phyloP scores from a whole-genome alignment of 2,888 invertebrate species.

The Podotricha telesiphe region DNA sequence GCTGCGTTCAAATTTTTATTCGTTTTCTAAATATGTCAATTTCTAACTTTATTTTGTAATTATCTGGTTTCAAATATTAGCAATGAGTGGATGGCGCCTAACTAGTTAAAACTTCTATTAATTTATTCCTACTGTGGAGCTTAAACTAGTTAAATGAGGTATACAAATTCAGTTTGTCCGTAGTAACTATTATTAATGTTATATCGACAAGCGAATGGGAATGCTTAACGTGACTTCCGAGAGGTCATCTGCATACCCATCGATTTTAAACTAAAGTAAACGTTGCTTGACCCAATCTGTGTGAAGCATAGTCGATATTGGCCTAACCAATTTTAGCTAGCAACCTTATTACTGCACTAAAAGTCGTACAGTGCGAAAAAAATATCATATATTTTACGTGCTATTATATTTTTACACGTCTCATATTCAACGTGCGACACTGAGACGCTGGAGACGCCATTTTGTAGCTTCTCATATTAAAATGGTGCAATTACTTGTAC shows the following conservation, averaged over 20 bases:
- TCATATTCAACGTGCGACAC: conserved; percentile 17
- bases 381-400: conserved; percentile 19
- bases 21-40: no score
- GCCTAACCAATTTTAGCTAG: no score
- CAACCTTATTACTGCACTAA: no score
- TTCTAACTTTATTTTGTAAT: background rate
- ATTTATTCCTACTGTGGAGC: background rate
- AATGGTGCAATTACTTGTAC: conserved; percentile 23
- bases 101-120: background rate
- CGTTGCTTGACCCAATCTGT: conserved; percentile 4
- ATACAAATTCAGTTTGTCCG: background rate
- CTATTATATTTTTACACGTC: conserved; percentile 30
- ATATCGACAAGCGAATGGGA: background rate
- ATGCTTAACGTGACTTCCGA: background rate
- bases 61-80: background rate
- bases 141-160: background rate
- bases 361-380: background rate
- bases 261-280: conserved; percentile 4
- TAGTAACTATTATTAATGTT: background rate
- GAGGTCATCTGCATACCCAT: conserved; percentile 6
- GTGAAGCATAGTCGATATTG: background rate
- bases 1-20: no score
- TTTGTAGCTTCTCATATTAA: conserved; percentile 27
- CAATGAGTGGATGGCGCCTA: background rate
- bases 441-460: conserved; percentile 24